Conservation (phyloP, 2,797 vertebrate genomes). For the Melanotaenia pygmaea region DNA sequence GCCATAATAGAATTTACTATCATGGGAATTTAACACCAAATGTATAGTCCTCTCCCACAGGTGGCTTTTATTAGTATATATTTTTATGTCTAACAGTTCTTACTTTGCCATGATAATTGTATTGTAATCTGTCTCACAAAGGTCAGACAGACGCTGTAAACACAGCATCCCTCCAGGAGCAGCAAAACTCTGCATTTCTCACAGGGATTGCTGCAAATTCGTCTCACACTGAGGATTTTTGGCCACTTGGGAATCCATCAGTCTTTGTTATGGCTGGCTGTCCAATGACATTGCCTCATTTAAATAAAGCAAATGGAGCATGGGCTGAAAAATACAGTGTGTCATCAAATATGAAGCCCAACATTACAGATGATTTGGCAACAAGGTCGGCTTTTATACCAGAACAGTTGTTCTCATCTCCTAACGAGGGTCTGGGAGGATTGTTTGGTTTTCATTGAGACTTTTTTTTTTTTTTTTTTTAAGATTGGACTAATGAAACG, state of each 20-base stretch:
- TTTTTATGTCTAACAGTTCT: too few relatives aligned
- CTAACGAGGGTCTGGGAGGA: slow-evolving; percentile 59
- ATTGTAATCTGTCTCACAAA: slow-evolving; percentile 28
- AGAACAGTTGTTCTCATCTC: slow-evolving; percentile 33
- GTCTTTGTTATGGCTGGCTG: slow-evolving; percentile 53
- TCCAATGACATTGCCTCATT: slow-evolving; percentile 37
- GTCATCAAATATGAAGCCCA: slow-evolving; percentile 70
- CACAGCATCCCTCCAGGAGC: slow-evolving; percentile 27
- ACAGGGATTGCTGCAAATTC: background rate
- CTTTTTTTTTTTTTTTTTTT: background rate
- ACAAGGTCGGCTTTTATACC: slow-evolving; percentile 67
- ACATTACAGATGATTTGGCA: slow-evolving; percentile 50
- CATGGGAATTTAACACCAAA: too few relatives aligned
- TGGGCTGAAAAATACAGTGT: slow-evolving; percentile 54
- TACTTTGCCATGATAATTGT: background rate
- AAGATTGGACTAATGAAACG: slow-evolving; percentile 16
- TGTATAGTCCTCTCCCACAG: too few relatives aligned
- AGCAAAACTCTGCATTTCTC: slow-evolving; percentile 42
- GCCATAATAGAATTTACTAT: too few relatives aligned
- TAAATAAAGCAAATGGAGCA: slow-evolving; percentile 62
- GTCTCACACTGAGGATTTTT: too few relatives aligned
- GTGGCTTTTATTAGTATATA: too few relatives aligned
- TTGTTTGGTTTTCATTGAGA: slow-evolving; percentile 52
- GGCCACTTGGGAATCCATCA: slow-evolving; percentile 53
- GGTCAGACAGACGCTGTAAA: slow-evolving; percentile 55